phyloP scores from a whole-genome alignment of 1,140 invertebrate genomes.

The Ceratosolen solmsi region DNA sequence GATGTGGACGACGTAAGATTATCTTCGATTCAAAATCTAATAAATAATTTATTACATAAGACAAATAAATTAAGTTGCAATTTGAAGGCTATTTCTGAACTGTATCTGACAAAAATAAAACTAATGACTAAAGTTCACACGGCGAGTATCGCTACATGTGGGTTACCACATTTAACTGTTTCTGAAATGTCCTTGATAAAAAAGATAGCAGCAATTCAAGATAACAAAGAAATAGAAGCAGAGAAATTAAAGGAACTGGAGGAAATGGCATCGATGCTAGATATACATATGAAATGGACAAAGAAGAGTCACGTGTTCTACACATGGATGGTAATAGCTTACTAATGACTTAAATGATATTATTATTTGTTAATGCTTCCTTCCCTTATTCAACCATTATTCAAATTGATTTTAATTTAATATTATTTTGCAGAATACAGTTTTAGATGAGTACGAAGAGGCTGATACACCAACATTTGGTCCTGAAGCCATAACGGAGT shows the following conservation, averaged over 20 bases:
- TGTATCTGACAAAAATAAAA: constrained; percentile 60
- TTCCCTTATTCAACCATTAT: no score
- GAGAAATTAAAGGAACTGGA: constrained; percentile 55
- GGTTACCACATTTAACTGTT: constrained; percentile 62
- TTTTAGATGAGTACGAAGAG: constrained; percentile 58
- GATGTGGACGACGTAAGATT: constrained; percentile 28
- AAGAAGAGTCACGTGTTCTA: constrained; percentile 62
- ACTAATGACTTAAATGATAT: background rate
- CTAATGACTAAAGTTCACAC: constrained; percentile 60
- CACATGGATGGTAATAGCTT: constrained; percentile 64
- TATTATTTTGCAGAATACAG: constrained; percentile 56
- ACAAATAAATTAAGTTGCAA: constrained; percentile 64
- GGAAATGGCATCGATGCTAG: constrained; percentile 53
- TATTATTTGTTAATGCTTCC: no score
- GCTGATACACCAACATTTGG: background rate
- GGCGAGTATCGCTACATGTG: constrained; percentile 56
- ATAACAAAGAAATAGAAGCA: constrained; percentile 15
- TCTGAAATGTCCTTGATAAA: constrained; percentile 63
- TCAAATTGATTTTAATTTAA: background rate
- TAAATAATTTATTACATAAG: constrained; percentile 57
- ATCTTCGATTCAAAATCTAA: constrained; percentile 41
- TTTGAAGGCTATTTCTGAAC: constrained; percentile 64
- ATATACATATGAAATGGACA: constrained; percentile 59
- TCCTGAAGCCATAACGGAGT: constrained; percentile 53
- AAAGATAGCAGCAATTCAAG: constrained; percentile 48